Percentiles rank a stretch among this genome's conserved stretches.
phyloP scores from a whole-genome alignment of 2,888 invertebrate species.

The Mesochorus sp. region DNA sequence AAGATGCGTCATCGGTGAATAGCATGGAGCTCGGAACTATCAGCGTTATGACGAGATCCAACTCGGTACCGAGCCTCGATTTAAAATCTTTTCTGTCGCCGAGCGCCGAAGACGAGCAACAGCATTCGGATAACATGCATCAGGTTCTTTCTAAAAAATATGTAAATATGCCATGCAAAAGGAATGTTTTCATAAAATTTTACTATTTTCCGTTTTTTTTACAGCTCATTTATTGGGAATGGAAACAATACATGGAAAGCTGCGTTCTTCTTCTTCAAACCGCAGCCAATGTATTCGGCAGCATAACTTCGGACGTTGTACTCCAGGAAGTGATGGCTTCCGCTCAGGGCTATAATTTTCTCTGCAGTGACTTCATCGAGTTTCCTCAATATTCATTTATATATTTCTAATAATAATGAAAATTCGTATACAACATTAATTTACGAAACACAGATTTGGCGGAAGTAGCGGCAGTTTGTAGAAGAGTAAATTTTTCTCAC shows the following conservation, averaged over 20 bases:
- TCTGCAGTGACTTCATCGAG: conserved; percentile 81
- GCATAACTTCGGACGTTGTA: conserved; percentile 83
- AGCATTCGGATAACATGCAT: conserved; percentile 74
- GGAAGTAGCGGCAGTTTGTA: conserved; percentile 82
- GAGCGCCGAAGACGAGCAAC: conserved; percentile 76
- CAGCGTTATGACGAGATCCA: conserved; percentile 77
- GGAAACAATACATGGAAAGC: conserved; percentile 83
- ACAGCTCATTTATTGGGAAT: conserved; percentile 79
- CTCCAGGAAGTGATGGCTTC: conserved; percentile 84
- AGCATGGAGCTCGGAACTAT: conserved; percentile 77
- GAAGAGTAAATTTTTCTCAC: conserved; percentile 81
- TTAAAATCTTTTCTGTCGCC: conserved; percentile 79
- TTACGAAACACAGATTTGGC: conserved; percentile 80
- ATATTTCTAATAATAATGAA: conserved; percentile 1
- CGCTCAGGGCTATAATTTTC: conserved; percentile 83
- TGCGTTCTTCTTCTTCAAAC: conserved; percentile 83
- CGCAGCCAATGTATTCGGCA: conserved; percentile 83
- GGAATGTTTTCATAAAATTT: not conserved
- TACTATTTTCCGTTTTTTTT: not conserved
- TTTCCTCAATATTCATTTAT: not conserved
- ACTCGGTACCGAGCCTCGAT: conserved; percentile 81
- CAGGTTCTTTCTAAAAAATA: conserved; percentile 70
- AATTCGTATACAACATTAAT: too few relatives aligned
- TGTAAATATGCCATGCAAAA: not conserved
- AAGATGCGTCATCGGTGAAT: conserved; percentile 79